phyloP scores from a whole-genome alignment of 2,888 invertebrate genomes.

The Clunio marinus region DNA sequence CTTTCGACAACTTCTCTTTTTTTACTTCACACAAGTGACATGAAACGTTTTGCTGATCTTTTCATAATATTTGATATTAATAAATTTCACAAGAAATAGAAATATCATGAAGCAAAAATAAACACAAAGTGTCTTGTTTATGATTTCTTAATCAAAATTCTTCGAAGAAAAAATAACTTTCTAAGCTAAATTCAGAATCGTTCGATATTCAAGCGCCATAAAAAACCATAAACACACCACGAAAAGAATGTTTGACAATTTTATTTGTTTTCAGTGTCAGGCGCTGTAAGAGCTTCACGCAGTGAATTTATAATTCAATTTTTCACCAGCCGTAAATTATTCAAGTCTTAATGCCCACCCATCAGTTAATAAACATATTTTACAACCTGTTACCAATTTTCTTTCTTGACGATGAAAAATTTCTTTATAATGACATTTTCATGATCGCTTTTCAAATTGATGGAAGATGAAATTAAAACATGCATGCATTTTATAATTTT shows the following conservation, averaged over 20 bases:
- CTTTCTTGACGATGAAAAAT: neutral
- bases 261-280: slow-evolving; percentile 38
- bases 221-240: slow-evolving; percentile 37
- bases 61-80: too few relatives aligned
- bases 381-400: slow-evolving; percentile 34
- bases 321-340: slow-evolving; percentile 39
- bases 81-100: too few relatives aligned
- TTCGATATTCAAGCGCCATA: too few relatives aligned
- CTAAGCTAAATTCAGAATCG: too few relatives aligned
- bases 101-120: too few relatives aligned
- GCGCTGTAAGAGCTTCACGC: slow-evolving; percentile 25
- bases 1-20: neutral
- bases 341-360: slow-evolving; percentile 33
- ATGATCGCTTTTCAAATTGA: neutral
- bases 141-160: too few relatives aligned
- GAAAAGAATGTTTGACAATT: slow-evolving; percentile 38
- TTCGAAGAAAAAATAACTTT: too few relatives aligned
- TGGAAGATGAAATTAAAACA: too few relatives aligned
- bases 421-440: neutral
- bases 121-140: too few relatives aligned
- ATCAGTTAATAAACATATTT: slow-evolving; percentile 30
- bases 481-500: too few relatives aligned
- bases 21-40: too few relatives aligned
- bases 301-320: slow-evolving; percentile 39
- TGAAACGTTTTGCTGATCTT: too few relatives aligned